These are phyloP conservation scores for Corythornis leucogaster DNA, from an alignment of 2,797 vertebrate genomes.

Conservation along the genomic window DNA sequence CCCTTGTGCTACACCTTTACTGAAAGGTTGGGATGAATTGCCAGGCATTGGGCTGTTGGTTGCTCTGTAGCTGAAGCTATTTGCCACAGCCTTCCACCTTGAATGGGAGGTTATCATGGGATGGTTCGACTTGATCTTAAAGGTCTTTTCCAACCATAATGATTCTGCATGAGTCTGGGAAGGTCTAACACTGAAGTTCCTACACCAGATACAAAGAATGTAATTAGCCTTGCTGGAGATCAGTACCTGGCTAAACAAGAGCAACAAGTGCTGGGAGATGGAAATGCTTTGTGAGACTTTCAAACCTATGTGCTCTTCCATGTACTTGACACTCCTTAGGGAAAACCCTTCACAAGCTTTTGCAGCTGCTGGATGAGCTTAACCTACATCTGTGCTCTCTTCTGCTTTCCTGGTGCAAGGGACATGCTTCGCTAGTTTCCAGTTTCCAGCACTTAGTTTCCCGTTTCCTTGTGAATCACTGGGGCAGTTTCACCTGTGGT, in stretches of 20 bases:
- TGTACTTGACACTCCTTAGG: rapidly evolving
- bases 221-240: background rate
- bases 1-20: rapidly evolving
- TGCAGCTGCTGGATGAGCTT: background rate
- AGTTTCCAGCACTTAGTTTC: background rate
- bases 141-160: too few species aligned
- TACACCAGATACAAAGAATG: background rate
- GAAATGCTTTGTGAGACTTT: background rate
- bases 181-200: background rate
- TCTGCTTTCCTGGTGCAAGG: background rate
- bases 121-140: too few species aligned
- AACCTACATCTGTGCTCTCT: background rate
- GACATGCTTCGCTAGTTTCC: too few species aligned
- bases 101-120: too few species aligned
- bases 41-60: rapidly evolving
- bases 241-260: background rate
- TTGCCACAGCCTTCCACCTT: background rate
- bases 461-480: background rate
- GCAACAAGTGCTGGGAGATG: background rate
- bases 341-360: background rate
- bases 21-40: background rate
- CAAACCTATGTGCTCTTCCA: rapidly evolving
- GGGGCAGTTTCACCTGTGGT: background rate
- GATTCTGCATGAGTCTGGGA: too few species aligned
- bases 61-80: too few species aligned